These are phyloP conservation scores for Chaenodraco wilsoni DNA, from an alignment of 2,797 vertebrate species.

Conservation along the genomic window DNA sequence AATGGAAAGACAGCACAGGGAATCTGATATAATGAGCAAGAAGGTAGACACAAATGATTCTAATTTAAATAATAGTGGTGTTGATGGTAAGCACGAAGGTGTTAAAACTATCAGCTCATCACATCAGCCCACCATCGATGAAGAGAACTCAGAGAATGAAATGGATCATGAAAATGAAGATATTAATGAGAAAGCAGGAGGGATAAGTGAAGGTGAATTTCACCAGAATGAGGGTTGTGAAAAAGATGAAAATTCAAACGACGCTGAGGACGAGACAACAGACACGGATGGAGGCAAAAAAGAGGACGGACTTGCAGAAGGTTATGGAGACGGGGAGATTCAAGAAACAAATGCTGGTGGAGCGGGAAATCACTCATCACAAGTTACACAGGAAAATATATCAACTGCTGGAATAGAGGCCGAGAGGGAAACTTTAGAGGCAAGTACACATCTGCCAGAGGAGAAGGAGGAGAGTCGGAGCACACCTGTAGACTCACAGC, in stretches of 20 bases:
- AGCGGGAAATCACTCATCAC: conserved; percentile 32
- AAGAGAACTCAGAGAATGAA: conserved; percentile 38
- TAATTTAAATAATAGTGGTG: conserved; percentile 45
- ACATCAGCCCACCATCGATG: conserved; percentile 37
- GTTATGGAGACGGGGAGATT: conserved; percentile 30
- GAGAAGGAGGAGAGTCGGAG: conserved; percentile 35
- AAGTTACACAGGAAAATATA: conserved; percentile 30
- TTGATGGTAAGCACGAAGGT: conserved; percentile 38
- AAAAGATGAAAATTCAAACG: conserved; percentile 23
- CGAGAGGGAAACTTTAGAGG: conserved; percentile 43
- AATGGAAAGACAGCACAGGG: conserved; percentile 34
- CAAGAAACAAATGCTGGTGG: conserved; percentile 30
- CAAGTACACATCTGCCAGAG: conserved; percentile 20
- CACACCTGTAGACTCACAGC: conserved; percentile 30
- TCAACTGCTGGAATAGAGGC: conserved; percentile 23
- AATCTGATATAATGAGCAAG: conserved; percentile 23
- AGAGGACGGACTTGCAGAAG: conserved; percentile 20
- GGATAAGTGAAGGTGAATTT: conserved; percentile 22
- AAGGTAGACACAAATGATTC: conserved; percentile 33
- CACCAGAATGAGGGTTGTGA: conserved; percentile 34
- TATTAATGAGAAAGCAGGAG: conserved; percentile 6
- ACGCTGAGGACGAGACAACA: conserved; percentile 38
- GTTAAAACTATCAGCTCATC: conserved; percentile 41
- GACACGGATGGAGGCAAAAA: conserved; percentile 31
- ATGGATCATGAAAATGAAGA: conserved; percentile 11